Evolutionary conservation across 2,113 vertebrate genomes (phyloP), one percentile per base, ranked within the genome.

Genomic region (Paradisaea rubra): DNA sequence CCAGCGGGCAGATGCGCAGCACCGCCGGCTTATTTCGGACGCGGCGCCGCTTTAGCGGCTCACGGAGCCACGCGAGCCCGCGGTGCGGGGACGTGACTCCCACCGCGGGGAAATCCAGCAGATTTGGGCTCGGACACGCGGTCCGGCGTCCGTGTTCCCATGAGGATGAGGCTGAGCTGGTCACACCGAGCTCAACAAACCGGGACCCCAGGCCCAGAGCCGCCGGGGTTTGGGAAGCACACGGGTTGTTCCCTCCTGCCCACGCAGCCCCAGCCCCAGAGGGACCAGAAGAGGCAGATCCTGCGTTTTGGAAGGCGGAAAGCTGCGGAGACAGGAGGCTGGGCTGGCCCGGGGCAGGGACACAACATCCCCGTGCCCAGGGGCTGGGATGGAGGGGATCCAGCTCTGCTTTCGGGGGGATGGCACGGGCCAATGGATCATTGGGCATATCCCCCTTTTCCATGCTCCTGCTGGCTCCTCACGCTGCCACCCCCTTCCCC

Each of bases 71-170:
- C 0, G 20, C 70, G 1, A 63, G 64, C 10, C 25, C 50, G 1
- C 14, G 7, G 57, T 0, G 35, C 2, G 1, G 59, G 37, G 10
- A 56, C 35, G 33, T 3, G n/a, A 6, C 24, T 47, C 15, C 41
- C 31, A 0, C 4, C 0, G 57, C 3, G 2, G 74, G 52, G 9
- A 61, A 56, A n/a, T 1, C 21, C 5, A 4, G n/a, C 47, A 7
- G 23, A 8, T 20, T 1, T 1, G 56, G 41, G 52, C 35, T 16
- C 5, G 4, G 7, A n/a, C 11, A 19, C 11, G 30, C 1, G 37
- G 37, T 2, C 15, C 3, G 12, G 35, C 4, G 20, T 2, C 68
- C 3, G 21, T 2, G 44, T 1, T n/a, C 19, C 57, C 24, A 0
- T 0, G 33, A 52, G 63, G 15, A 11, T 4, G 13, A 8, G 21